These are phyloP conservation scores for Lepilemur septentrionalis DNA, from an alignment of 2,797 vertebrate species.

Conservation along the genomic window DNA sequence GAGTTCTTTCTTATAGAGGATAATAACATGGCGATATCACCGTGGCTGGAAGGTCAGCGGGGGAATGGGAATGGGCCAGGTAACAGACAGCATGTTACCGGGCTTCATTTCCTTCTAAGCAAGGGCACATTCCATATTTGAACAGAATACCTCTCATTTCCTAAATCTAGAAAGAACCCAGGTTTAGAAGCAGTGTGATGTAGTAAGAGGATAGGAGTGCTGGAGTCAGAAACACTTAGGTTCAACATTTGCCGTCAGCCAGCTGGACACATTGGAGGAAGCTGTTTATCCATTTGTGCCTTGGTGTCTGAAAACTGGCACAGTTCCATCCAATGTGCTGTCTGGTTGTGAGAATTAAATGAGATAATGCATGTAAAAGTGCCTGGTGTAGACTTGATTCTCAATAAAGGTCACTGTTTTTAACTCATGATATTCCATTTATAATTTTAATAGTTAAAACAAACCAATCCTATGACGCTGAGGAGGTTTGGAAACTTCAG, in stretches of 20 bases:
- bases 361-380: not conserved
- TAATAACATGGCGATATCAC: not conserved
- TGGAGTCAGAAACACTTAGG: not conserved
- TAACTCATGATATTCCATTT: not conserved
- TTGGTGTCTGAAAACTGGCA: not conserved
- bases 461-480: not conserved
- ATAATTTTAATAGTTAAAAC: not conserved
- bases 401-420: not conserved
- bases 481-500: constrained; percentile 21
- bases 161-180: not conserved
- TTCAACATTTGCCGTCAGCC: not conserved
- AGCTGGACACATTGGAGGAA: not conserved
- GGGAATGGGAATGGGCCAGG: not conserved
- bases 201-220: not conserved
- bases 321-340: not conserved
- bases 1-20: not conserved
- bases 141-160: not conserved
- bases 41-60: not conserved
- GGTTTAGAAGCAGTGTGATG: not conserved
- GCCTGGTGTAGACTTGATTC: not conserved
- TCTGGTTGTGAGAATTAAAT: not conserved
- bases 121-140: not conserved
- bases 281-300: not conserved
- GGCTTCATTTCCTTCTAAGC: constrained; percentile 1
- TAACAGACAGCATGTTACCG: not conserved